Conservation (phyloP, 2,797 vertebrate genomes). For the Enteromius fasciolatus region DNA sequence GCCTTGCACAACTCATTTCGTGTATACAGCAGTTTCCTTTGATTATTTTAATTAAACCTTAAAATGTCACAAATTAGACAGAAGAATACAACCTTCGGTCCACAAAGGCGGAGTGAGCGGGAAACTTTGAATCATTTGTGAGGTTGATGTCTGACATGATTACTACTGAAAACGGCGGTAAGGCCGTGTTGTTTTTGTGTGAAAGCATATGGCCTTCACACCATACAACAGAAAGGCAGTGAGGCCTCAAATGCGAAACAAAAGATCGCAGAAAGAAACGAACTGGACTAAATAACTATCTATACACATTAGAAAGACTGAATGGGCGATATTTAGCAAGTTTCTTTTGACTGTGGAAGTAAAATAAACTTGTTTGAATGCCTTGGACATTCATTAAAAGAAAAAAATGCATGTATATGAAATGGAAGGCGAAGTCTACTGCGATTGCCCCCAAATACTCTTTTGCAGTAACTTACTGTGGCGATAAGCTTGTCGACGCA, state of each 20-base stretch:
- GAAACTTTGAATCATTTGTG: constrained; percentile 61
- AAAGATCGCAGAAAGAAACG: constrained; percentile 15
- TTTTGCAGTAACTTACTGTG: constrained; percentile 82
- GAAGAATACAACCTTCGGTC: constrained; percentile 56
- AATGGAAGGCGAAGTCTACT: neutral
- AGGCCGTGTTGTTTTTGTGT: neutral
- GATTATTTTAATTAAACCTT: constrained; percentile 67
- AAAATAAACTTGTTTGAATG: constrained; percentile 3
- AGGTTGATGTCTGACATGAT: constrained; percentile 63
- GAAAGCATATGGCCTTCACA: constrained; percentile 19
- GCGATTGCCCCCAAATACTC: neutral
- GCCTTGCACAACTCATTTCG: constrained; percentile 60
- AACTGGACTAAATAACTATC: neutral
- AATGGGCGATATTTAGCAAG: neutral
- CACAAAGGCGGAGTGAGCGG: constrained; percentile 57
- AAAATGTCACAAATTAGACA: constrained; percentile 68
- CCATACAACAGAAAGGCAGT: constrained; percentile 31
- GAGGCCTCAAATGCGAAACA: constrained; percentile 19
- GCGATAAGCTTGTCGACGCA: constrained; percentile 97
- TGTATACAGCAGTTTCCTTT: constrained; percentile 65
- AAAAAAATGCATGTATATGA: neutral
- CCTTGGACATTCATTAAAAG: neutral
- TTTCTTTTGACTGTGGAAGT: neutral
- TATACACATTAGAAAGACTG: neutral
- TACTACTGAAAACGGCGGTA: constrained; percentile 43